A percentile compares a stretch with the other conserved stretches of the same genome.
These are phyloP conservation scores for Hydrophis major DNA, from an alignment of 2,797 vertebrate species.

Conservation along the genomic window DNA sequence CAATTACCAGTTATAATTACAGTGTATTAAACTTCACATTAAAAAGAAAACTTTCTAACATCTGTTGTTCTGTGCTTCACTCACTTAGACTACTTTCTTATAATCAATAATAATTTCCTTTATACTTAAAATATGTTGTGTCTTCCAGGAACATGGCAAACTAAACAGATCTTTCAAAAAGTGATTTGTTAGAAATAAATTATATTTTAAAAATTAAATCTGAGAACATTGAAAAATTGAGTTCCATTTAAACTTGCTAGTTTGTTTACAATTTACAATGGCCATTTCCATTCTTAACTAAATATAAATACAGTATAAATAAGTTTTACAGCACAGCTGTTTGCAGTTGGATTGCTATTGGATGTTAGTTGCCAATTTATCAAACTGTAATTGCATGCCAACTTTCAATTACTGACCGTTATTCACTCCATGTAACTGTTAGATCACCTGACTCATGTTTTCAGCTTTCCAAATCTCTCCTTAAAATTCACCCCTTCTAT, in stretches of 20 bases:
- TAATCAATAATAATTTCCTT: background rate
- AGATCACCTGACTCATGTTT: background rate
- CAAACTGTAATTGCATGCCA: background rate
- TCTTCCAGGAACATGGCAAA: background rate
- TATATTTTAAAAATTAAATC: background rate
- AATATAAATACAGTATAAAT: background rate
- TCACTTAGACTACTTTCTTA: background rate
- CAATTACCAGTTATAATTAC: background rate
- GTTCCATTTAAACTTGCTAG: background rate
- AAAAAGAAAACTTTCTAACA: background rate
- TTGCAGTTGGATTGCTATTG: background rate
- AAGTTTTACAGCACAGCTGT: background rate
- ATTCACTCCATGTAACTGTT: background rate
- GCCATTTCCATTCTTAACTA: background rate
- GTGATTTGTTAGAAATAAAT: background rate
- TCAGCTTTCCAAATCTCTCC: background rate
- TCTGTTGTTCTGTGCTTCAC: background rate
- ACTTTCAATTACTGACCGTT: background rate
- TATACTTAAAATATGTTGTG: background rate
- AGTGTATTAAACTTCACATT: background rate
- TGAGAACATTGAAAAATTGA: background rate
- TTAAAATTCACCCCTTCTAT: background rate
- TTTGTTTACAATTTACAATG: background rate
- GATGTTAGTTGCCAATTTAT: background rate
- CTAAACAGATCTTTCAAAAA: background rate